Percentiles rank a stretch among this genome's conserved stretches.
Conservation (phyloP, 2,888 invertebrate genomes). For the Cotesia congregata region DNA sequence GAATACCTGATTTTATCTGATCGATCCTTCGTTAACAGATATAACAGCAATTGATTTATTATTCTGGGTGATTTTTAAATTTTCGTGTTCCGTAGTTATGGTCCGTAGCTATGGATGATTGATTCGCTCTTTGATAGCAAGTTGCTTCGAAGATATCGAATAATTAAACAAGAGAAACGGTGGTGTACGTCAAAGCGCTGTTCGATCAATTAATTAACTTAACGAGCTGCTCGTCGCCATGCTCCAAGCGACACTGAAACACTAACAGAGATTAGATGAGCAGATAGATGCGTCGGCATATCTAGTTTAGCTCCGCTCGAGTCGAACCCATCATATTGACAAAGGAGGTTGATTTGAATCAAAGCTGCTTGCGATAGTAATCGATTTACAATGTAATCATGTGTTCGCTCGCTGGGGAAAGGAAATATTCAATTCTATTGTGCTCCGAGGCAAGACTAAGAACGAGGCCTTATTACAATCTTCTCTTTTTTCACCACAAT, state of each 20-base stretch:
- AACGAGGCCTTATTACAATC: background rate
- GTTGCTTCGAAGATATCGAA: too few relatives aligned
- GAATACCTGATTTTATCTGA: conserved; percentile 59
- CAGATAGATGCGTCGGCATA: conserved; percentile 24
- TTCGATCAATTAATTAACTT: conserved; percentile 61
- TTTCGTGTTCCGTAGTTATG: background rate
- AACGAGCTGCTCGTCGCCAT: conserved; percentile 54
- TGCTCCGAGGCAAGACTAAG: background rate
- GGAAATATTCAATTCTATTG: conserved; percentile 18
- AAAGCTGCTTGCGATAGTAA: conserved; percentile 27
- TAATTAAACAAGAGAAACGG: background rate
- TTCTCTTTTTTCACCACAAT: background rate
- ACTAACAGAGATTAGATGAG: conserved; percentile 41
- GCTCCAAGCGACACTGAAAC: conserved; percentile 48
- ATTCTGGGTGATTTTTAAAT: background rate
- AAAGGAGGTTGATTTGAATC: conserved; percentile 35
- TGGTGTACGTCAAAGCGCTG: background rate
- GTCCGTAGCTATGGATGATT: too few relatives aligned
- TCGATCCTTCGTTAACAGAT: conserved; percentile 57
- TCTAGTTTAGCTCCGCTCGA: background rate
- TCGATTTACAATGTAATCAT: conserved; percentile 25
- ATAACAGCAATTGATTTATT: background rate
- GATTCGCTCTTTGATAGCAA: too few relatives aligned
- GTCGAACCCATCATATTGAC: conserved; percentile 28
- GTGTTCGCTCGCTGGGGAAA: conserved; percentile 3